Evolutionary conservation across 2,797 vertebrate genomes (phyloP), one percentile per base, ranked within the genome.

Genomic region (Pempheris klunzingeri): DNA sequence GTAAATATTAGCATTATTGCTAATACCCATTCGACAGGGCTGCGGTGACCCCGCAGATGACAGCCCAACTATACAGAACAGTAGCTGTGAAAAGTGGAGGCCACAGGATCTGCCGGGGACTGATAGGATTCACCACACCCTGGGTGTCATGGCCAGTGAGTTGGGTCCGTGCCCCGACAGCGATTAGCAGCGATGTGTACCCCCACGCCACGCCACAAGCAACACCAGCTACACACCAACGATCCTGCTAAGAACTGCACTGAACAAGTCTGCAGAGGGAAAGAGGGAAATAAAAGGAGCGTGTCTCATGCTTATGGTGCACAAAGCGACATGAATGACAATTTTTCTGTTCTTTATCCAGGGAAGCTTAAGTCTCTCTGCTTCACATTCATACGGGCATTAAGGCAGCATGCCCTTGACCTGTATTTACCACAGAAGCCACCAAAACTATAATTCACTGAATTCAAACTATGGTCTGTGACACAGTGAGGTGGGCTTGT

Each of bases 71-170:
- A 49, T 24, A 81, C 77, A 75, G 82, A 54, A 59, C 44, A 38
- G 83, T 52, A 52, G 22, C 70, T 57, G 60, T 46, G 59, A 81
- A 77, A 68, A 52, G 44, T 60, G 55, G 67, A 70, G 82, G 76
- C 63, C 71, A 83, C 77, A 4, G 84, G 65, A 73, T 90, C 85
- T 92, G 89, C 39, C 7, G 74, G 49, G 58, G 71, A 55, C 78
- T 80, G 87, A 92, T 90, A 91, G 83, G 86, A 90, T 91, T 90
- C 88, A 85, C 71, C 78, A 85, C 85, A 77, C 77, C 82, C 84
- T 88, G 87, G 83, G 84, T 87, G 84, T 87, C 82, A 90, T 71
- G 82, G 88, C 69, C 70, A 84, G 75, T 83, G 87, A 85, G 79
- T 81, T 88, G 88, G 85, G 82, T 57, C 84, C 58, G 60, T 90